These are phyloP conservation scores for Lymantria monacha DNA, from an alignment of 2,888 invertebrate species.

Conservation along the genomic window DNA sequence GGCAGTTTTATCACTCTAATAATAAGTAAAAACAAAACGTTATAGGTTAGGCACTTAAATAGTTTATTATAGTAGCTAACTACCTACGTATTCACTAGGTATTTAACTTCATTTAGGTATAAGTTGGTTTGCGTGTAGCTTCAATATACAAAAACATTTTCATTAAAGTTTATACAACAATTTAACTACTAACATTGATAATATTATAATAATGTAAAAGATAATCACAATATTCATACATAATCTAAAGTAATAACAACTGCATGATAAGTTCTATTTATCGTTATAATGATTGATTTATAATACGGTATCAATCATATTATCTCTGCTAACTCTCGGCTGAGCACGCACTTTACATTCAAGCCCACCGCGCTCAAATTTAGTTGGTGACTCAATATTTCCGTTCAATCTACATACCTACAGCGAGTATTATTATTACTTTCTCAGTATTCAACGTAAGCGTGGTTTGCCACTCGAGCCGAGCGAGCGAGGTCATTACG, in stretches of 20 bases:
- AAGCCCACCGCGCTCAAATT: conserved; percentile 17
- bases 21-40: no score
- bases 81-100: no score
- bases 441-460: conserved; percentile 16
- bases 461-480: conserved; percentile 36
- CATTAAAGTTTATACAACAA: no score
- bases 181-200: no score
- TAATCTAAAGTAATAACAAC: not conserved
- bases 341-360: conserved; percentile 8
- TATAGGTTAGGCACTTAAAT: no score
- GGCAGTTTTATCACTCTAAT: no score
- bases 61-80: no score
- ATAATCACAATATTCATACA: no score
- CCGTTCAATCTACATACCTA: conserved; percentile 17
- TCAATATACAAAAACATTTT: no score
- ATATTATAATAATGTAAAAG: no score
- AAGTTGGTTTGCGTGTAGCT: no score
- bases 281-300: conserved; percentile 1
- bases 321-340: conserved; percentile 1
- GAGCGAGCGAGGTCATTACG: conserved; percentile 53
- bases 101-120: no score
- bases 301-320: conserved; percentile 7
- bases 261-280: not conserved
- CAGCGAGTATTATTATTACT: conserved; percentile 43
- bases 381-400: conserved; percentile 22